Base-by-base conservation (phyloP, 2,888 invertebrate species). In the Punctoribates punctum region DNA sequence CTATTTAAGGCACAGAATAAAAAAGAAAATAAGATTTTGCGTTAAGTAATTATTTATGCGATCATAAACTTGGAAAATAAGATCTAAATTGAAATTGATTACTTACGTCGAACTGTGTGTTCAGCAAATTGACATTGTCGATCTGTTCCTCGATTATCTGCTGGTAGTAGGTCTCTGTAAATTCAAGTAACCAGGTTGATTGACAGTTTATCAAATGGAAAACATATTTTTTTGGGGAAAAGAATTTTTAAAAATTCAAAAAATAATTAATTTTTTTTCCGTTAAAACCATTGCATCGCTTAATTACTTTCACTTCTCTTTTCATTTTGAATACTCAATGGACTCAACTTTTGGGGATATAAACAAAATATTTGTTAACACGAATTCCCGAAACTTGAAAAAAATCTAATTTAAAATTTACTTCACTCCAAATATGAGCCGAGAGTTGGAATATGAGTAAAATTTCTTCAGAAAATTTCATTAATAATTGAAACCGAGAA, bases 21-120 rank as follows among this genome's bases (percentile, higher is more conserved):
- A 20, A 78, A n/a, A 20, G 15, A 48, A 1, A 17, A 72, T 11
- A 48, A 23, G 38, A 23, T 20, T 20, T 42, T 42, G 13, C 2
- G 17, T 42, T 46, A 38, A 38, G 20, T 70, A 20, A 29, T 42
- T 65, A 60, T 60, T 34, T 27, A 29, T 65, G 20, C 25, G 1
- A n/a, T 17, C 38, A 65, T 20, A 65, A 29, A 65, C 25, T n/a
- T 38, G 25, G 34, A 34, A 62, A 25, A n/a, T 62, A 57, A 25
- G 57, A 57, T 20, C 6, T 54, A n/a, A n/a, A 29, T 27, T 27
- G 65, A 34, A 29, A 15, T 15, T 17, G 27, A 67, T 20, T 20
- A 25, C 83, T 83, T 83, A 93, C 93, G 86, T 93, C 92, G 84
- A 92, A 94, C 83, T 94, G 92, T 77, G 90, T 88, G 83, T 77